phyloP scores from a whole-genome alignment of 2,797 vertebrate genomes.

The Bothrops alternatus region DNA sequence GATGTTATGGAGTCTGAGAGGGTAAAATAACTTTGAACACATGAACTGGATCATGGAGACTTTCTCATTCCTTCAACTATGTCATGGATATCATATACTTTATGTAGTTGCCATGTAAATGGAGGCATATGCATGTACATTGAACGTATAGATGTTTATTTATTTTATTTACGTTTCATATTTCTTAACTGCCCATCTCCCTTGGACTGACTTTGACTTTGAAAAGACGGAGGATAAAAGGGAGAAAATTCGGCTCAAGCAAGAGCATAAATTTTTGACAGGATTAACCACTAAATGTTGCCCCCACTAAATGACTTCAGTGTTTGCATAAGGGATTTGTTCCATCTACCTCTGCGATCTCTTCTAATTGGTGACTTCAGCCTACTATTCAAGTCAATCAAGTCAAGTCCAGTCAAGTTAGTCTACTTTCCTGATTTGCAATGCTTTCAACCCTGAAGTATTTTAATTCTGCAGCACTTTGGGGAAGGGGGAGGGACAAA shows the following conservation, averaged over 20 bases:
- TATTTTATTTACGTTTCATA: neutral
- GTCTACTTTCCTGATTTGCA: neutral
- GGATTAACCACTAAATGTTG: neutral
- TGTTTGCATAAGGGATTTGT: neutral
- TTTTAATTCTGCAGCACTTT: neutral
- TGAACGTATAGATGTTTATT: conserved; percentile 48
- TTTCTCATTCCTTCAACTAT: conserved; percentile 18
- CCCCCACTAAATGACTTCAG: neutral
- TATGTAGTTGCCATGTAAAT: conserved; percentile 55
- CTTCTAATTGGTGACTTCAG: neutral
- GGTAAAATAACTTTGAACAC: neutral
- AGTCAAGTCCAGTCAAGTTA: neutral
- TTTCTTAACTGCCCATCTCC: neutral
- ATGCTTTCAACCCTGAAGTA: neutral
- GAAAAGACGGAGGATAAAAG: neutral
- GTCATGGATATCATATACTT: conserved; percentile 45
- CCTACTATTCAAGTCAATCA: neutral
- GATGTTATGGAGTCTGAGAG: neutral
- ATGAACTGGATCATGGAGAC: conserved; percentile 34
- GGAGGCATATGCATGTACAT: conserved; percentile 27
- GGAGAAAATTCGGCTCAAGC: conserved; percentile 58
- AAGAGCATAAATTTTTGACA: conserved; percentile 3
- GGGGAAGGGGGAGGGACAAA: too few relatives aligned
- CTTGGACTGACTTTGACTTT: neutral
- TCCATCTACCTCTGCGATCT: neutral